Evolutionary conservation across 2,888 invertebrate genomes (phyloP), one percentile per base, ranked within the genome.

Genomic region (Piscicola geometra): DNA sequence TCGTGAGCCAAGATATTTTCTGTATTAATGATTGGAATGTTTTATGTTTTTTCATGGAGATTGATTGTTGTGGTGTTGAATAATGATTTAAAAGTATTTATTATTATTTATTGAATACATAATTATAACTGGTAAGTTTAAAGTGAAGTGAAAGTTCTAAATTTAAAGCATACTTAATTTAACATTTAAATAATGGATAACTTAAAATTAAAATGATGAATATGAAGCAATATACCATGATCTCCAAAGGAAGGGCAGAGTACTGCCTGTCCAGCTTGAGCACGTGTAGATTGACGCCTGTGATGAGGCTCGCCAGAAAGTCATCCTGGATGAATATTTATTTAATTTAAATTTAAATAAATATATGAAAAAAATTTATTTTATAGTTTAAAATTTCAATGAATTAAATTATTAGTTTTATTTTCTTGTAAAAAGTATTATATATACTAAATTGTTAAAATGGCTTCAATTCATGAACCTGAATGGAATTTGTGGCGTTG

Each of bases 141-240:
- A n/a, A n/a, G n/a, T n/a, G n/a, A n/a, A n/a, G n/a, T n/a, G n/a
- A n/a, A n/a, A n/a, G n/a, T n/a, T n/a, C n/a, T n/a, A 15, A 47
- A 47, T 47, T 15, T 47, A 47, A 21, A 15, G 50, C 50, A 47
- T 9, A 9, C 9, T 15, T 47, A 47, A 47, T 21, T 56, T 18
- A 56, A 56, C 3, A 18, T 56, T 21, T 3, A 21, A 56, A 56
- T 56, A 3, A n/a, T 18, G 21, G 60, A 56, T n/a, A 18, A 21
- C 9, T 15, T 18, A 56, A 56, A 56, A 21, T 15, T 18, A 56
- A 47, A 47, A 47, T 47, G 50, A 47, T 47, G 9, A 15, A 21
- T 15, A 47, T 47, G 12, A 47, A 47, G 21, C 50, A 47, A 9
- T 30, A 28, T 12, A 73, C 73, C 73, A 73, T 56, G 28, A 73